Base-by-base conservation (phyloP, 2,113 vertebrate species). In the Genyomyrus donnyi region DNA sequence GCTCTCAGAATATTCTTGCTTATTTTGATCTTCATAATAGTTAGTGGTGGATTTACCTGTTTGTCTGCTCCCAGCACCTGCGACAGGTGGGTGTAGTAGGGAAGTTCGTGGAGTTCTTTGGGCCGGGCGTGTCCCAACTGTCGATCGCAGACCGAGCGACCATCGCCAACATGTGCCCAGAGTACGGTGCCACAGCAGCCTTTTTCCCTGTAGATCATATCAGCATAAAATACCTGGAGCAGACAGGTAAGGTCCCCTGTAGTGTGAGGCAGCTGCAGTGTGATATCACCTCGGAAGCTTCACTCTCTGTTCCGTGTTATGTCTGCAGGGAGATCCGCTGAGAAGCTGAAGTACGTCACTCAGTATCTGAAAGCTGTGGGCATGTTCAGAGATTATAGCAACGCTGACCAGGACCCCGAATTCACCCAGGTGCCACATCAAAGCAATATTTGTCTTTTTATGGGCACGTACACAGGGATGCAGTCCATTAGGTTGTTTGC, bases 131-230 rank as follows among this genome's bases (percentile, higher is more conserved):
- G 21, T 95, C 96, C 91, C 97, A 97, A 88, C 92, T 99, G 53
- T 99, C 98, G 15, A 99, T 99, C 53, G 98, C 98, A n/a, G 98
- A 99, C 93, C 93, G 98, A 92, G 98, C 98, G 91, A 99, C 98
- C 8, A 99, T 99, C 90, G 96, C 98, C 91, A 99, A 99, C 94
- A 99, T 99, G 98, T 99, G 98, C 91, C 98, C 98, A 0, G 98
- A 99, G 90, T 99, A 99, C 0, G 98, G 98, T 39, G 98, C 98
- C 45, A 99, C 98, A 0, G 98, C 98, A 0, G 98, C 97, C 1
- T 99, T 97, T 92, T 99, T 99, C 93, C 98, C 98, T 0, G 98
- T 99, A 49, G 98, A 99, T 91, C 91, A 96, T 19, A 91, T 98
- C 92, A 99, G 98, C 92, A 93, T 99, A 39, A 95, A 95, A 27